A percentile compares a stretch with the other conserved stretches of the same genome.
These are phyloP conservation scores for Gasterosteus nipponicus DNA, from an alignment of 2,113 vertebrate species.

Conservation along the genomic window DNA sequence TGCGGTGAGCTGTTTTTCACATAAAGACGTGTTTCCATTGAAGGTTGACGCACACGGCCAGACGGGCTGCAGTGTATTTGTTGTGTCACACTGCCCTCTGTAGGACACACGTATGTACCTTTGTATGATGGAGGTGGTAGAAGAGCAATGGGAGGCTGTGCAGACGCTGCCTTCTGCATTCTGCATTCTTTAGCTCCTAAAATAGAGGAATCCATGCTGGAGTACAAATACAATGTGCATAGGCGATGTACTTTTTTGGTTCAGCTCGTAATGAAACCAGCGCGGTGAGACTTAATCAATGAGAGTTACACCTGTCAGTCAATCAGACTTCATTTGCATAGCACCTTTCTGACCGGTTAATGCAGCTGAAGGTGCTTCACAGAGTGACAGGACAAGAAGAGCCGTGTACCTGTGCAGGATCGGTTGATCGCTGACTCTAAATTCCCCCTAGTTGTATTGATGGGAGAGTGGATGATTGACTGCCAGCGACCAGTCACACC, in stretches of 20 bases:
- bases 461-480: too few relatives aligned
- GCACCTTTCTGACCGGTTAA: too few relatives aligned
- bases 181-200: too few relatives aligned
- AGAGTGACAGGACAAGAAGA: too few relatives aligned
- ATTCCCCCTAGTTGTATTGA: too few relatives aligned
- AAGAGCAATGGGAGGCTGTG: background rate
- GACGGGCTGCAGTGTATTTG: conserved; percentile 14
- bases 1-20: background rate
- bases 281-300: background rate
- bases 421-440: too few relatives aligned
- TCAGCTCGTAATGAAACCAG: background rate
- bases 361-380: too few relatives aligned
- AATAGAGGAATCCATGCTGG: background rate
- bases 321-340: too few relatives aligned
- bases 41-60: background rate
- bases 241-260: background rate
- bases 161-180: too few relatives aligned
- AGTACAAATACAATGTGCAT: background rate
- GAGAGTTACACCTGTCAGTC: too few relatives aligned
- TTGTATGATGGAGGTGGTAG: background rate
- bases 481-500: too few relatives aligned
- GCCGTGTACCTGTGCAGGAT: too few relatives aligned
- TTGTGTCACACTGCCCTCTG: conserved; percentile 64
- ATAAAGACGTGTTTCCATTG: background rate
- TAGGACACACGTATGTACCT: conserved; percentile 1